phyloP scores from a whole-genome alignment of 1,140 invertebrate species.

The Platyscapa corneri region DNA sequence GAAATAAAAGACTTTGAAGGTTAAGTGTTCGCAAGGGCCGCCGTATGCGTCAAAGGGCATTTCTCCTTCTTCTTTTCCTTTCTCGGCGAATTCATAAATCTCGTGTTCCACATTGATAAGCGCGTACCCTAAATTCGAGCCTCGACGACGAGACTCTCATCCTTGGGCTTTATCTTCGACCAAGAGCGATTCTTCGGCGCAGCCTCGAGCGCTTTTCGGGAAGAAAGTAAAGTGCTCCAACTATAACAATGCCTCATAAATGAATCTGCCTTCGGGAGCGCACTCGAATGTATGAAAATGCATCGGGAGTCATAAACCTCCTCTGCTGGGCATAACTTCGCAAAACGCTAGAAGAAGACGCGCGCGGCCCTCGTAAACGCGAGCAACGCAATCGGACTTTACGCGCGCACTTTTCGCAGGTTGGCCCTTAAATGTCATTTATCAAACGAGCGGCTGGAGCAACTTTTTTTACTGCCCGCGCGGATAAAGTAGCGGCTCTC shows the following conservation, averaged over 20 bases:
- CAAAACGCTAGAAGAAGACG: background rate
- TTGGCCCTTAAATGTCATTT: conserved; percentile 13
- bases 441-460: conserved; percentile 13
- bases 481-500: no score
- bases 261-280: conserved; percentile 19
- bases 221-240: background rate
- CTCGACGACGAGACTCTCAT: conserved; percentile 16
- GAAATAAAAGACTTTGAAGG: no score
- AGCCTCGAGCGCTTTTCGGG: background rate
- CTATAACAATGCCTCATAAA: conserved; percentile 18
- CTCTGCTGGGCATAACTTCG: background rate
- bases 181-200: background rate
- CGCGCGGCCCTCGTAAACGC: conserved; percentile 18
- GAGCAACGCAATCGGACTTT: background rate
- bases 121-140: background rate
- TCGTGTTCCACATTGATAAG: background rate
- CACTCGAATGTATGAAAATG: conserved; percentile 29
- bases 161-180: background rate
- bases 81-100: background rate
- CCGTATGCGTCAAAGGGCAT: no score
- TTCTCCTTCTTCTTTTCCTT: no score
- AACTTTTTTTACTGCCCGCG: background rate
- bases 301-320: background rate
- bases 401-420: background rate
- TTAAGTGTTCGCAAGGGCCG: no score